phyloP scores from a whole-genome alignment of 2,888 invertebrate genomes.

The Hirtodrosophila confusa region DNA sequence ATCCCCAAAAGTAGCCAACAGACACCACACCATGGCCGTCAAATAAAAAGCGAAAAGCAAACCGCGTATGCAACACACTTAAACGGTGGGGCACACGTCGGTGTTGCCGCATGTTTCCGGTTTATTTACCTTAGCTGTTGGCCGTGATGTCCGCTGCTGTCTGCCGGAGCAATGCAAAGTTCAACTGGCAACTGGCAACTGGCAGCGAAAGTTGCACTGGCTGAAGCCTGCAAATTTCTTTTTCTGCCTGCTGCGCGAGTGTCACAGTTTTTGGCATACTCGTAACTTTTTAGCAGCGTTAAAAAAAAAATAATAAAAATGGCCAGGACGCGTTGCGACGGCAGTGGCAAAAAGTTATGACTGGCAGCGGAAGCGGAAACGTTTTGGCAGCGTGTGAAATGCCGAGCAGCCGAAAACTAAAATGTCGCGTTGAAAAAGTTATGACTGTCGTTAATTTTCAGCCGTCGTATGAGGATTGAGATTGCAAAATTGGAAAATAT shows the following conservation, averaged over 20 bases:
- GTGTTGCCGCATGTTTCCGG: constrained; percentile 56
- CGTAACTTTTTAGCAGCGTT: constrained; percentile 40
- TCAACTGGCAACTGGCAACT: constrained; percentile 35
- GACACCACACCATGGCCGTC: too few relatives aligned
- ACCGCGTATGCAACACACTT: constrained; percentile 5
- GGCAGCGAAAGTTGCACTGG: constrained; percentile 52
- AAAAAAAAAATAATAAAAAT: constrained; percentile 9
- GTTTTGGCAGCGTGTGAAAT: constrained; percentile 77
- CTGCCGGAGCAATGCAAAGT: constrained; percentile 32
- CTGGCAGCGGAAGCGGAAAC: constrained; percentile 72
- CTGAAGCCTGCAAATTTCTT: constrained; percentile 33
- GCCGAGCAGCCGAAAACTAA: constrained; percentile 65
- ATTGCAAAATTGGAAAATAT: constrained; percentile 18
- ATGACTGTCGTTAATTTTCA: constrained; percentile 62
- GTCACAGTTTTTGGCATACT: constrained; percentile 53
- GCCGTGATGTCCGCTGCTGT: constrained; percentile 24
- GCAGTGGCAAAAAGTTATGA: constrained; percentile 61
- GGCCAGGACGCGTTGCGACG: constrained; percentile 6
- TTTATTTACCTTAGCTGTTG: constrained; percentile 56
- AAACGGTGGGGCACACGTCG: constrained; percentile 7
- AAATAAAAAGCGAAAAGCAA: background rate
- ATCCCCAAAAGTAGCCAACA: background rate
- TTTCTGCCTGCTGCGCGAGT: constrained; percentile 20
- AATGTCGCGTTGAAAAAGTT: constrained; percentile 72
- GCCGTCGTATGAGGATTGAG: constrained; percentile 24